Conservation (phyloP, 2,113 vertebrate species). For the Ceuthmochares aereus region DNA sequence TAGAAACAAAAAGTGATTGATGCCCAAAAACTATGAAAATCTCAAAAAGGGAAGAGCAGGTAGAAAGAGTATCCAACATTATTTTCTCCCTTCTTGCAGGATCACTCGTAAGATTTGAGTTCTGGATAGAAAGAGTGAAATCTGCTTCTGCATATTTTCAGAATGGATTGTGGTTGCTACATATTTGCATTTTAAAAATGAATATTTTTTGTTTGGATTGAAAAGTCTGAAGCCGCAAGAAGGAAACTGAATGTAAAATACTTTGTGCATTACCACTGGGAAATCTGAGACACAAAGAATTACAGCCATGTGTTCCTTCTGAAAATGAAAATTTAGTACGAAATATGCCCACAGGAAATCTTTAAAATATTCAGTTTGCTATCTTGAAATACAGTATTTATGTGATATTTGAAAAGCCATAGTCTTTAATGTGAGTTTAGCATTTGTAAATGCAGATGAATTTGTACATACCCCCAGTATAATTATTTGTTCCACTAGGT, state of each 20-base stretch:
- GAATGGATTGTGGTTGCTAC: neutral
- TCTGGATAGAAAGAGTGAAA: neutral
- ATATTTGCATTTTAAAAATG: neutral
- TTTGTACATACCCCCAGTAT: conserved; percentile 17
- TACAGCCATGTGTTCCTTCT: neutral
- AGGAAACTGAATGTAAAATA: neutral
- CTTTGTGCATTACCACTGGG: neutral
- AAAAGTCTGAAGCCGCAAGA: neutral
- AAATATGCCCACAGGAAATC: conserved; percentile 23
- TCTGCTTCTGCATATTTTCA: neutral
- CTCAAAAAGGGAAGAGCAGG: neutral
- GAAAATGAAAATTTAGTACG: conserved; percentile 17
- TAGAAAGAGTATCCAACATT: neutral
- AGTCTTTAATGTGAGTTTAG: conserved; percentile 13
- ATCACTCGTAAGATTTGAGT: neutral
- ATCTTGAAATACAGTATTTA: neutral
- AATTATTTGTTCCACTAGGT: conserved; percentile 51
- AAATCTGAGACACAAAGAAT: conserved; percentile 22
- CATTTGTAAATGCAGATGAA: conserved; percentile 29
- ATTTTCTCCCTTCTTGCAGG: neutral
- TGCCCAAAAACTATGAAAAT: neutral
- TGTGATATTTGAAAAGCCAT: conserved; percentile 17
- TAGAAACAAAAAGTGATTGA: neutral
- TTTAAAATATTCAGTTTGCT: conserved; percentile 41
- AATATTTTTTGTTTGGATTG: neutral